These are phyloP conservation scores for Byasa hedistus DNA, from an alignment of 2,888 invertebrate species.

Conservation along the genomic window DNA sequence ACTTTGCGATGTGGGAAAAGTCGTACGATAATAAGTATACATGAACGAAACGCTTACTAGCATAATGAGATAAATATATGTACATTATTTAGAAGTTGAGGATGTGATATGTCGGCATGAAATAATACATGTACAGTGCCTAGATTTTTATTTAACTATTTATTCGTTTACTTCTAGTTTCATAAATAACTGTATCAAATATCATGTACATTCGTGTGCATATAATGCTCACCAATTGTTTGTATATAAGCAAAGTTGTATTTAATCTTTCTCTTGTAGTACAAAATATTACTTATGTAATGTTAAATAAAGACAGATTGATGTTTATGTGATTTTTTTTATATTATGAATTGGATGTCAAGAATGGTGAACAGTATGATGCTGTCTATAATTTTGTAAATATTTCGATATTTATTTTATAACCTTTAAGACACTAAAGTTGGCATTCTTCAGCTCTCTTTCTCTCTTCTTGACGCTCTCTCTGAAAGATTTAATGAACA, in stretches of 20 bases:
- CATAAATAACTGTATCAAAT: constrained; percentile 14
- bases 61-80: constrained; percentile 62
- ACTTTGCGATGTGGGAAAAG: constrained; percentile 34
- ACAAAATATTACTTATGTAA: constrained; percentile 72
- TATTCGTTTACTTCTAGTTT: constrained; percentile 40
- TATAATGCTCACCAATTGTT: constrained; percentile 41
- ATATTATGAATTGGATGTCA: too few relatives aligned
- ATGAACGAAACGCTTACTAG: constrained; percentile 78
- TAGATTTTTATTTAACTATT: constrained; percentile 56
- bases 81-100: constrained; percentile 63
- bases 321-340: constrained; percentile 49
- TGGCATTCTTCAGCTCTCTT: too few relatives aligned
- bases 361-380: too few relatives aligned
- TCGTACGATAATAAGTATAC: constrained; percentile 67
- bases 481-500: too few relatives aligned
- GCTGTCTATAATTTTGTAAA: too few relatives aligned
- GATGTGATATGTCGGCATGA: constrained; percentile 72
- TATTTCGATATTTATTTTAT: too few relatives aligned
- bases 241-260: constrained; percentile 61
- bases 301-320: constrained; percentile 77
- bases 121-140: constrained; percentile 74
- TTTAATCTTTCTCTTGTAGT: constrained; percentile 72
- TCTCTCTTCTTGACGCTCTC: too few relatives aligned
- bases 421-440: too few relatives aligned
- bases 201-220: constrained; percentile 18